Evolutionary conservation across 2,797 vertebrate genomes (phyloP).

Genomic region (Phalloptychus januarius): DNA sequence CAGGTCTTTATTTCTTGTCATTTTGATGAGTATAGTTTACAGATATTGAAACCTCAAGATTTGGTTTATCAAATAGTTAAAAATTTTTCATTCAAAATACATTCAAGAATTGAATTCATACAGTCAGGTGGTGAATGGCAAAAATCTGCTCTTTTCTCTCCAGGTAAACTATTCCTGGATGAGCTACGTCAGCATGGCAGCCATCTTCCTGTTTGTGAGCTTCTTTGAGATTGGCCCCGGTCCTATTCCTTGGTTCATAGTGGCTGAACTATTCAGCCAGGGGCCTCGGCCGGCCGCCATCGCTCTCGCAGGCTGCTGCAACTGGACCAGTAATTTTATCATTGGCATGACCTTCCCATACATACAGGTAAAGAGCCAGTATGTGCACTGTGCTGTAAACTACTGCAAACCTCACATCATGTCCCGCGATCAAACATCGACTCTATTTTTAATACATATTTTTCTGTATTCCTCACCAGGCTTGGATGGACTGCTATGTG

Average conservation of each 20-base stretch:
- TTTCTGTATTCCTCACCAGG: slow-evolving; percentile 68
- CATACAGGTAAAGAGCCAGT: slow-evolving; percentile 80
- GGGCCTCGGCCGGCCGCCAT: slow-evolving; percentile 93
- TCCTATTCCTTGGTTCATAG: slow-evolving; percentile 98
- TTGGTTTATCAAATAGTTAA: background rate
- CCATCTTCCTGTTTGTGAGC: slow-evolving; percentile 94
- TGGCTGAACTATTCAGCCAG: slow-evolving; percentile 97
- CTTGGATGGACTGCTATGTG: slow-evolving; percentile 83
- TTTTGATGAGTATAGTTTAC: background rate
- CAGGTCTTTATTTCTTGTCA: background rate
- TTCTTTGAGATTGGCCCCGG: slow-evolving; percentile 98
- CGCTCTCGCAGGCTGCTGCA: slow-evolving; percentile 90
- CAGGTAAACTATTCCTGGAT: slow-evolving; percentile 88
- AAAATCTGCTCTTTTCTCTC: slow-evolving; percentile 1
- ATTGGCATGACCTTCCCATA: slow-evolving; percentile 93
- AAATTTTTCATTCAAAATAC: background rate
- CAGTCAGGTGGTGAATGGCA: background rate
- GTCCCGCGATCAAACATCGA: background rate
- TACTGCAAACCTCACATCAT: background rate
- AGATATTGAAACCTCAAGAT: background rate
- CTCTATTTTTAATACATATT: background rate
- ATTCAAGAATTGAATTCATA: background rate
- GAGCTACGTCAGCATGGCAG: slow-evolving; percentile 92
- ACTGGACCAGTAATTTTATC: slow-evolving; percentile 97
- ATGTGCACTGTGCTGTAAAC: background rate